Evolutionary conservation across 2,113 vertebrate genomes (phyloP).

Genomic region (Alces alces): DNA sequence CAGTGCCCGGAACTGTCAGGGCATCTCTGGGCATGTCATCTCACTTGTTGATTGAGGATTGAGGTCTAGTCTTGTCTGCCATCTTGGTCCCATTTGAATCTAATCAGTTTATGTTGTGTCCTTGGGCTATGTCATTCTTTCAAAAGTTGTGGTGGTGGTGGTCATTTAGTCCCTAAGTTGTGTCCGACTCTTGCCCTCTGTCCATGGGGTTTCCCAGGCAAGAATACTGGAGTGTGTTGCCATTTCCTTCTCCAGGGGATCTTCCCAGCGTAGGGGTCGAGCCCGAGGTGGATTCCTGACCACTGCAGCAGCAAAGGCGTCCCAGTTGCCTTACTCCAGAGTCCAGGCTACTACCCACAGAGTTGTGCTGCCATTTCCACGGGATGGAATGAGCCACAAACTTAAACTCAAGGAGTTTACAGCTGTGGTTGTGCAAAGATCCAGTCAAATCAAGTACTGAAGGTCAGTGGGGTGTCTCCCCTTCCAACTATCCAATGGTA

Average conservation of each 20-base stretch:
- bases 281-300: not conserved
- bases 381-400: not conserved
- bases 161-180: not conserved
- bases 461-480: fast-evolving
- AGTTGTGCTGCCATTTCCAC: not conserved
- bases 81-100: not conserved
- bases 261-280: not conserved
- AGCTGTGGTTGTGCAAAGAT: not conserved
- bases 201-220: not conserved
- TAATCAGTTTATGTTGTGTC: not conserved
- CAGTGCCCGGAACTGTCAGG: not conserved
- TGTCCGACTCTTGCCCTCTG: not conserved
- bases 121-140: not conserved
- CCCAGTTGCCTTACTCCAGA: not conserved
- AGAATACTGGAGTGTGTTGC: not conserved
- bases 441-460: too few species aligned
- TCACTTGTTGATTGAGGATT: not conserved
- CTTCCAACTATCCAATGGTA: not conserved
- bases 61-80: not conserved
- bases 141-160: not conserved
- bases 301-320: too few species aligned
- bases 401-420: not conserved
- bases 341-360: too few species aligned
- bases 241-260: not conserved
- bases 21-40: not conserved